Base-by-base conservation (phyloP, 2,113 vertebrate species). In the Nerophis ophidion region DNA sequence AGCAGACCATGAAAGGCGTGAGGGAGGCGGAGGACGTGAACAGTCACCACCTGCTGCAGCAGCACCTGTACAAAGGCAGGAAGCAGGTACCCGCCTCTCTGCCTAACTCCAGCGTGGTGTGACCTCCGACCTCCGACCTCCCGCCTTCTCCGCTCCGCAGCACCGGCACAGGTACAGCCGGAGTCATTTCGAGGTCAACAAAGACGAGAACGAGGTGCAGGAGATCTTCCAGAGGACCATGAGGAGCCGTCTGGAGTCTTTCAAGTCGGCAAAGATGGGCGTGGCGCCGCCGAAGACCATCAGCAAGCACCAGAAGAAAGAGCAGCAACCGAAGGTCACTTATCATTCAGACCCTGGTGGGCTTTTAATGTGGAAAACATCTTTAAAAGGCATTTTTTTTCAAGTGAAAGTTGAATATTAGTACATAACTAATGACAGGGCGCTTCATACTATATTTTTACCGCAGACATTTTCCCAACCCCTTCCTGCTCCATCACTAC, bases 211-310 rank as follows among this genome's bases (percentile, higher is more conserved):
- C 0, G 94, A 97, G 58, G 92, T 93, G 61, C 93, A 98, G 78
- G 96, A 98, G 84, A 95, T 99, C 85, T 98, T 99, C 89, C 93
- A 95, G 73, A 92, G 95, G 60, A 98, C 95, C 66, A 99, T 99
- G 97, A 92, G 91, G 76, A 97, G 84, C 10, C 95, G 97, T 0
- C 81, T 99, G 59, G 93, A 97, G 71, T 98, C 95, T 53, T 98
- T 98, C 77, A 99, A 98, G 82, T 93, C 93, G 1, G 88, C 92
- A 48, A 99, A 98, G 84, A 92, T 93, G 86, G 93, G 93, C 45
- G 77, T 93, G 5, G 82, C 88, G 57, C 92, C 90, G 8, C 66
- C 81, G 33, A 97, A 96, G 86, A 93, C 91, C 19, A 89, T 92
- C 0, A 85, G 81, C 38, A 97, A 96, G 75, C 89, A 92, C 73